phyloP scores from a whole-genome alignment of 2,888 invertebrate species.

The Oscheius myriophilus region DNA sequence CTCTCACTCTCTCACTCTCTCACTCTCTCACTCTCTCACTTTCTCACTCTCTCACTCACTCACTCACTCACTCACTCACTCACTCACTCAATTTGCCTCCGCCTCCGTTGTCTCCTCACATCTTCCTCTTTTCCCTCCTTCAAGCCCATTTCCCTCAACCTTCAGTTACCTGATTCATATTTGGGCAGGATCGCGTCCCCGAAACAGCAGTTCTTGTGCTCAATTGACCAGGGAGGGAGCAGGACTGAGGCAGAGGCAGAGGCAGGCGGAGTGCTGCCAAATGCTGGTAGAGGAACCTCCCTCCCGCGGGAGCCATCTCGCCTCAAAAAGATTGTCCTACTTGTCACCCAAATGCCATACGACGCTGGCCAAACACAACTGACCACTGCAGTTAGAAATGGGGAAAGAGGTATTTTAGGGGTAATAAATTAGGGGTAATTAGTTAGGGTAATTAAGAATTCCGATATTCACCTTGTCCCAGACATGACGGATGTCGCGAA shows the following conservation, averaged over 20 bases:
- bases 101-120: too few species aligned
- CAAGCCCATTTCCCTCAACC: background rate
- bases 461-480: too few species aligned
- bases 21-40: conserved; percentile 19
- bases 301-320: conserved; percentile 28
- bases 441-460: too few species aligned
- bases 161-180: conserved; percentile 25
- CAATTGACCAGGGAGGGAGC: conserved; percentile 8
- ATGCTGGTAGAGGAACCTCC: conserved; percentile 28
- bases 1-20: conserved; percentile 6
- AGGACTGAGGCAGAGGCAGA: conserved; percentile 17
- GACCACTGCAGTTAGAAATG: too few species aligned
- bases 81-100: conserved; percentile 6
- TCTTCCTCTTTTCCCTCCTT: background rate
- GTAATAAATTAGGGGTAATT: too few species aligned
- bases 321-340: conserved; percentile 23
- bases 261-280: conserved; percentile 15
- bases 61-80: conserved; percentile 3
- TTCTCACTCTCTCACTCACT: conserved; percentile 36
- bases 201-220: conserved; percentile 9
- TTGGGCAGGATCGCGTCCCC: conserved; percentile 13
- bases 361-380: too few species aligned
- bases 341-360: conserved; percentile 25
- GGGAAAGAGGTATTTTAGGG: too few species aligned
- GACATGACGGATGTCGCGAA: too few species aligned